A percentile compares a stretch with the other conserved stretches of the same genome.
phyloP scores from a whole-genome alignment of 2,797 vertebrate genomes.

The Chrosomus eos region DNA sequence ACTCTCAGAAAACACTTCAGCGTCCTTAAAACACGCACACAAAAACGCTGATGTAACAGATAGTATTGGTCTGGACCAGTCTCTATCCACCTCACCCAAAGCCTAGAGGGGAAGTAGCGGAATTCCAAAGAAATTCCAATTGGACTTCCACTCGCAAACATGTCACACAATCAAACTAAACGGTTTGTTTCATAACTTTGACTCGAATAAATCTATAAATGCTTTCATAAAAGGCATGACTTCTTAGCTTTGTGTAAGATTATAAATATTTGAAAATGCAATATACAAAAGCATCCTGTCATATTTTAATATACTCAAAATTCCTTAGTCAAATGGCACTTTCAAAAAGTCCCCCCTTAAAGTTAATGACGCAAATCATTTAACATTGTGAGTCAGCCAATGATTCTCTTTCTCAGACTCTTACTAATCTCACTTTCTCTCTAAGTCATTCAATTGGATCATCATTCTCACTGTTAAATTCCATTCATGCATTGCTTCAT shows the following conservation, averaged over 20 bases:
- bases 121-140: constrained; percentile 48
- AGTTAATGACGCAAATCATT: constrained; percentile 9
- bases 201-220: constrained; percentile 5
- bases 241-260: not conserved
- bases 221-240: constrained; percentile 6
- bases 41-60: constrained; percentile 40
- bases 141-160: constrained; percentile 36
- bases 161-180: constrained; percentile 38
- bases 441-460: constrained; percentile 57
- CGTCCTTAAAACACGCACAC: constrained; percentile 27
- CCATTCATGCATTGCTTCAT: constrained; percentile 4
- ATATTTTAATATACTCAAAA: constrained; percentile 11
- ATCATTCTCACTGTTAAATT: constrained; percentile 42
- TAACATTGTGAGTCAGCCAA: constrained; percentile 19
- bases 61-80: constrained; percentile 49
- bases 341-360: not conserved
- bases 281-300: not conserved
- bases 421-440: constrained; percentile 39
- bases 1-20: constrained; percentile 32
- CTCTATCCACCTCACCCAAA: constrained; percentile 44
- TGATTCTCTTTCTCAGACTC: constrained; percentile 1
- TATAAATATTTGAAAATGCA: constrained; percentile 1
- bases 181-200: constrained; percentile 24
- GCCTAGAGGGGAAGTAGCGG: constrained; percentile 13
- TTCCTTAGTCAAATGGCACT: constrained; percentile 14